Evolutionary conservation across 2,797 vertebrate species (phyloP), one percentile per base, ranked within the genome.

Genomic region (Coccyzus lansbergi): DNA sequence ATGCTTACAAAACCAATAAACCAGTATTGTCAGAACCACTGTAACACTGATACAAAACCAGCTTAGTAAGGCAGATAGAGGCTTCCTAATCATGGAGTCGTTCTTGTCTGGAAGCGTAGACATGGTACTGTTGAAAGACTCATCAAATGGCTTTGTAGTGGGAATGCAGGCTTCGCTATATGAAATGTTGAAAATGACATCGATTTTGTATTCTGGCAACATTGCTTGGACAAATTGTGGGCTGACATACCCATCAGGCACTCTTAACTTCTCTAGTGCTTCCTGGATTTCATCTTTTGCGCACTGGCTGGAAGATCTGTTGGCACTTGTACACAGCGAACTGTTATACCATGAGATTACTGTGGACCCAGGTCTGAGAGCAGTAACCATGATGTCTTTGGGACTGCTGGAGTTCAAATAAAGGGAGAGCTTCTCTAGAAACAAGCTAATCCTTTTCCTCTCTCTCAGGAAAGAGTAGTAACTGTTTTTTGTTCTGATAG

Each of bases 131-230:
- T 78, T 77, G 26, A 65, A 46, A 20, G 83, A 65, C 25, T 51
- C 7, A 0, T 80, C 21, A 1, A 62, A 6, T 0, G 13, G 70
- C 38, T 88, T 15, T 9, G 60, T 55, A 28, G 31, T 24, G 17
- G 63, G 24, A 64, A 94, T 83, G 53, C 97, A 97, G 75, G 48
- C 63, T 29, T 59, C 58, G 2, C 79, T 68, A 13, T 94, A 97
- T 8, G 62, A 91, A 25, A 98, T 60, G 13, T 94, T 90, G 74
- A 83, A 94, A 64, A 95, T 40, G 2, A n/a, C 64, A 25, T 85
- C 81, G 3, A 97, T 88, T 17, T 86, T 96, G 75, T 97, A 97
- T 83, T 97, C 97, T 52, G 97, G 98, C 64, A 97, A 90, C 97
- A 97, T 97, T 17, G 95, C 96, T 18, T 94, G 90, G 59, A 85